phyloP scores from a whole-genome alignment of 2,888 invertebrate species.

The Papilio demoleus region DNA sequence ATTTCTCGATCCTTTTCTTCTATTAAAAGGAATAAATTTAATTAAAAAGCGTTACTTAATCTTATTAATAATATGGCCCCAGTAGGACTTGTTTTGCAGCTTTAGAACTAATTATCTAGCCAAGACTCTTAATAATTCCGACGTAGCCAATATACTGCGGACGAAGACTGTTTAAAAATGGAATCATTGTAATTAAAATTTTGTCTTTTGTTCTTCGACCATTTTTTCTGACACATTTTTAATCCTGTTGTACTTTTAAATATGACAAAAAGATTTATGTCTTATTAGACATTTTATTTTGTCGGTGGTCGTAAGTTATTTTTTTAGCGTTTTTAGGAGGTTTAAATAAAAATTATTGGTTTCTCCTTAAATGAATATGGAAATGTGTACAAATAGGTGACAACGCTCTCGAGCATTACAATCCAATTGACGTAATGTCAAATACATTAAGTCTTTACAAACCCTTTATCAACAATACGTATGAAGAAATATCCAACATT shows the following conservation, averaged over 20 bases:
- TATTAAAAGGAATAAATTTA: not conserved
- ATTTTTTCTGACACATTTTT: not conserved
- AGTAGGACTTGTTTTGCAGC: conserved; percentile 11
- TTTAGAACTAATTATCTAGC: conserved; percentile 21
- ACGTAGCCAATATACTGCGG: conserved; percentile 6
- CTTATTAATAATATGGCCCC: not conserved
- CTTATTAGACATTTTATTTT: too few species aligned
- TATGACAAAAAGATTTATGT: too few species aligned
- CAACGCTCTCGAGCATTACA: too few species aligned
- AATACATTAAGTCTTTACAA: not conserved
- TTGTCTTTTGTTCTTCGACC: not conserved
- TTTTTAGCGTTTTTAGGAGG: too few species aligned
- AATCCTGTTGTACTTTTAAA: too few species aligned
- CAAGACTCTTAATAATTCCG: conserved; percentile 8
- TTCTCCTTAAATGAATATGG: too few species aligned
- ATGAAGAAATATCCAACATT: not conserved
- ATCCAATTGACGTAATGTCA: conserved; percentile 12
- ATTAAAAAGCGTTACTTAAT: not conserved
- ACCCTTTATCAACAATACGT: not conserved
- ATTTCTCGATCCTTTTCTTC: not conserved
- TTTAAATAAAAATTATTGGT: too few species aligned
- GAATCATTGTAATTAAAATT: conserved; percentile 5
- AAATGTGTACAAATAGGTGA: too few species aligned
- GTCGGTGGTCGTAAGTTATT: too few species aligned
- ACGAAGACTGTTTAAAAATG: conserved; percentile 4